These are phyloP conservation scores for Drosophila nr. medialis DNA, from an alignment of 2,888 invertebrate genomes.

Conservation along the genomic window DNA sequence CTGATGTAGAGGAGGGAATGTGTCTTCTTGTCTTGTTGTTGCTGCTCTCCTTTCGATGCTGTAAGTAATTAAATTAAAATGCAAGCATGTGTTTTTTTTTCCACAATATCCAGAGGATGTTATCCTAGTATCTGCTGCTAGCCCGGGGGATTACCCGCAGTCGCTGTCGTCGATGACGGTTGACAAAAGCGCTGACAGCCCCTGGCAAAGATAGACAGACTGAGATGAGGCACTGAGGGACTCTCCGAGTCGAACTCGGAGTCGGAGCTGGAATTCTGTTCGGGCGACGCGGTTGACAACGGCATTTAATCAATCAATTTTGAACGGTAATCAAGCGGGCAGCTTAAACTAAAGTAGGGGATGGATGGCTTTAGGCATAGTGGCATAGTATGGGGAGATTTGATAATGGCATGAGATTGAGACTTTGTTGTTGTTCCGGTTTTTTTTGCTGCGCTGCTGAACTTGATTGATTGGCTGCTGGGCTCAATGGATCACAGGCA, in stretches of 20 bases:
- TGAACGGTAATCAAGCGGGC: conserved; percentile 80
- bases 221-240: conserved; percentile 26
- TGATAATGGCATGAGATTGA: conserved; percentile 17
- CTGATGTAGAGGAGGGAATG: conserved; percentile 50
- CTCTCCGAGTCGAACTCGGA: neutral
- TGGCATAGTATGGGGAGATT: conserved; percentile 11
- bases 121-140: conserved; percentile 53
- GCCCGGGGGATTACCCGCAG: conserved; percentile 67
- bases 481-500: conserved; percentile 71
- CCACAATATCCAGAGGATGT: conserved; percentile 26
- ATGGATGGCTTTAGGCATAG: conserved; percentile 54
- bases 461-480: conserved; percentile 71
- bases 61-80: conserved; percentile 81
- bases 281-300: conserved; percentile 60
- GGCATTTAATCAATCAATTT: conserved; percentile 79
- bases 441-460: conserved; percentile 42
- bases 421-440: conserved; percentile 3
- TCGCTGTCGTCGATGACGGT: conserved; percentile 44
- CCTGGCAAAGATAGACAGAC: conserved; percentile 26
- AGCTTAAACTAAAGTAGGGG: conserved; percentile 76
- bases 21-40: conserved; percentile 24
- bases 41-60: conserved; percentile 55
- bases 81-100: conserved; percentile 75
- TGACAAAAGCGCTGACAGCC: conserved; percentile 76
- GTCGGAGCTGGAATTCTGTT: neutral